phyloP scores from a whole-genome alignment of 2,797 vertebrate species.

The Sebastes steindachneri region DNA sequence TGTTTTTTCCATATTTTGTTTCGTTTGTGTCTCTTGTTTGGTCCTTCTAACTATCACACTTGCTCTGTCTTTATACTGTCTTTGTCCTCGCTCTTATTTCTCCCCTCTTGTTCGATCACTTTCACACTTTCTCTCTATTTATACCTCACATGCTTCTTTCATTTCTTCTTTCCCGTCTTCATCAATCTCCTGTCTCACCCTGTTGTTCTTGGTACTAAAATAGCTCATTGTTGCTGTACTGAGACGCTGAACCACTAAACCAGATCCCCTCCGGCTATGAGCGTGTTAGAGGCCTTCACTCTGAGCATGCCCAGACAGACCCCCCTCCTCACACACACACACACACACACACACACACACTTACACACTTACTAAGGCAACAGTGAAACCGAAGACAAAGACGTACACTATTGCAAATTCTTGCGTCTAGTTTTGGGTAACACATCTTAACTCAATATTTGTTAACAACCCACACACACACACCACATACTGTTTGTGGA shows the following conservation, averaged over 20 bases:
- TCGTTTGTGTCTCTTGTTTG: neutral
- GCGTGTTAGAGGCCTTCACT: conserved; percentile 17
- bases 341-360: neutral
- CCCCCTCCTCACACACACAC: neutral
- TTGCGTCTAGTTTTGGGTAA: neutral
- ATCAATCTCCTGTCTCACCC: neutral
- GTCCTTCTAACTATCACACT: neutral
- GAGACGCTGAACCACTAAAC: conserved; percentile 39
- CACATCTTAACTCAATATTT: conserved; percentile 33
- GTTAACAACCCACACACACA: conserved; percentile 1
- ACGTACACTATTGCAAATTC: conserved; percentile 1
- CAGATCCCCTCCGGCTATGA: conserved; percentile 40
- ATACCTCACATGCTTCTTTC: neutral
- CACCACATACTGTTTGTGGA: conserved; percentile 15
- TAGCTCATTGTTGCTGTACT: conserved; percentile 46
- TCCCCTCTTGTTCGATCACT: neutral
- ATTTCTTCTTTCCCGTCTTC: neutral
- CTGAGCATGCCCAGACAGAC: conserved; percentile 55
- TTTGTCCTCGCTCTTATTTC: neutral
- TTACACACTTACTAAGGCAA: conserved; percentile 19
- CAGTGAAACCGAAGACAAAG: conserved; percentile 39
- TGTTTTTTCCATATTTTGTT: neutral
- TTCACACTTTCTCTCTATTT: neutral
- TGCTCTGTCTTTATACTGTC: neutral
- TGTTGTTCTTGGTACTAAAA: conserved; percentile 38